These are phyloP conservation scores for Anthoscopus minutus DNA, from an alignment of 2,113 vertebrate species.

Conservation along the genomic window DNA sequence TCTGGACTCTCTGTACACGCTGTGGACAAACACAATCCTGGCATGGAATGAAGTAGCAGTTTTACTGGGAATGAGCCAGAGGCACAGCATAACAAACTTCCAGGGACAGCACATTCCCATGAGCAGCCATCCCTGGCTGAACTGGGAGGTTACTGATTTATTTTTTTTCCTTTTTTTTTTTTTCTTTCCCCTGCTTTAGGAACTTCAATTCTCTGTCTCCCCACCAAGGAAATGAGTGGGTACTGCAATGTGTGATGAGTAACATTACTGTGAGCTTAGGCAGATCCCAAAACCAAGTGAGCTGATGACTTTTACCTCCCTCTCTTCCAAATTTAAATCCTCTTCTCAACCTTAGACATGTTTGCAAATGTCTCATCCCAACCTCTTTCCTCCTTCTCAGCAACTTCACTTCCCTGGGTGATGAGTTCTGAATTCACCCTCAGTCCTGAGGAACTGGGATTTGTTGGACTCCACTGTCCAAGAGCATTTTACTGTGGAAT, in stretches of 20 bases:
- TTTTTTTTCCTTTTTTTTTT: too few relatives aligned
- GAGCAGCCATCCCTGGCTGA: background rate
- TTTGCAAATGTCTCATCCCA: background rate
- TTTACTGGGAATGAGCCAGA: background rate
- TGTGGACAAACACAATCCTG: background rate
- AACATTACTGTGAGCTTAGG: background rate
- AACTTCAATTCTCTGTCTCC: slow-evolving; percentile 28
- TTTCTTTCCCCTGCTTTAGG: accelerated
- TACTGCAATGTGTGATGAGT: background rate
- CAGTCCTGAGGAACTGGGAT: background rate
- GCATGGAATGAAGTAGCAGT: background rate
- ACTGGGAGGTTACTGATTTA: background rate
- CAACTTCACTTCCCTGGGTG: background rate
- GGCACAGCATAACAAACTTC: background rate
- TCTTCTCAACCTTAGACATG: background rate
- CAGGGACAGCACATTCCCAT: background rate
- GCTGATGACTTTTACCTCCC: background rate
- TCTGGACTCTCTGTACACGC: background rate
- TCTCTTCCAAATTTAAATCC: background rate
- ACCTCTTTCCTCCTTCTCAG: background rate
- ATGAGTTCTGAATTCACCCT: background rate
- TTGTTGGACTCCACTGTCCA: background rate
- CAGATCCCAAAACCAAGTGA: background rate
- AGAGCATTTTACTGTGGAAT: background rate
- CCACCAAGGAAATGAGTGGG: background rate